A percentile compares a stretch with the other conserved stretches of the same genome.
These are phyloP conservation scores for Cassiopea xamachana DNA, from an alignment of 30 jellyfish, hydroid and myxozoan genomes.

Conservation along the genomic window DNA sequence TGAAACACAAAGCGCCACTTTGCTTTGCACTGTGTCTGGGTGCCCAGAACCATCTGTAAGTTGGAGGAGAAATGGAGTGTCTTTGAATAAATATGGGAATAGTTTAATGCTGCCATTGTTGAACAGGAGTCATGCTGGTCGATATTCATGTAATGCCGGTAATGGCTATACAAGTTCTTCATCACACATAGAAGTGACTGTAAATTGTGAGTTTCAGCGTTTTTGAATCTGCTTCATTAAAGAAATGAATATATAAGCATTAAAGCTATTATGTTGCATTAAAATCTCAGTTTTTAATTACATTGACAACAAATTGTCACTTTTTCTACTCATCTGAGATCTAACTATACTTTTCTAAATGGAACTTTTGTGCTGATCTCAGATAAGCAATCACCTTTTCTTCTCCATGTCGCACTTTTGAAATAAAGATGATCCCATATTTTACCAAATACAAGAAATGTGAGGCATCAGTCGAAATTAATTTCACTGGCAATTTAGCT, in stretches of 20 bases:
- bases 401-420: too few species aligned
- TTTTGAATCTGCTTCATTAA: neutral
- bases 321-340: too few species aligned
- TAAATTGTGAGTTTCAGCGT: neutral
- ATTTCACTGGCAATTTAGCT: too few species aligned
- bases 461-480: too few species aligned
- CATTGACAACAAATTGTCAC: too few species aligned
- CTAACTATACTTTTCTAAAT: too few species aligned
- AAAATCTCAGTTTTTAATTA: too few species aligned
- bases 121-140: neutral
- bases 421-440: too few species aligned
- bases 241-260: neutral
- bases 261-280: neutral
- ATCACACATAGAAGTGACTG: neutral
- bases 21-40: neutral
- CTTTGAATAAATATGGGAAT: neutral
- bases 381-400: too few species aligned
- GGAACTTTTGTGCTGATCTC: too few species aligned
- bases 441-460: too few species aligned
- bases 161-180: neutral
- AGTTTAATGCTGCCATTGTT: neutral
- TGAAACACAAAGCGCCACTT: neutral
- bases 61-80: neutral
- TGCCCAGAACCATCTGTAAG: neutral
- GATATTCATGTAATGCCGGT: neutral